phyloP scores from a whole-genome alignment of 2,113 vertebrate genomes.

The Colinus virginianus region DNA sequence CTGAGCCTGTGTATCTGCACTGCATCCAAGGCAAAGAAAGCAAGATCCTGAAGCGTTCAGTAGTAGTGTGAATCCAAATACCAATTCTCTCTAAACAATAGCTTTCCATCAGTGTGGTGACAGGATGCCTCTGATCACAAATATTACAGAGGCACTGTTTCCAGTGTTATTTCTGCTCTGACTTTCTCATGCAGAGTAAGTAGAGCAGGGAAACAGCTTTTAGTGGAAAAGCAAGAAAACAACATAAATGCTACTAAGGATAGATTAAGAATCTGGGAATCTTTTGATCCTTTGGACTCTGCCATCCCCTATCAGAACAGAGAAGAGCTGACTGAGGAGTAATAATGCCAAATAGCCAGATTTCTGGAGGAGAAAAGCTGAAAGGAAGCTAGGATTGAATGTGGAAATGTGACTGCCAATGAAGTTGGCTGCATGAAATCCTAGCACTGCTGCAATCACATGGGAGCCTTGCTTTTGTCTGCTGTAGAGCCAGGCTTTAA shows the following conservation, averaged over 20 bases:
- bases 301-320: neutral
- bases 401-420: neutral
- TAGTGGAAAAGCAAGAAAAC: conserved; percentile 47
- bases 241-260: conserved; percentile 27
- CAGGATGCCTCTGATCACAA: conserved; percentile 5
- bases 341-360: conserved; percentile 38
- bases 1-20: neutral
- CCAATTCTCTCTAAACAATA: neutral
- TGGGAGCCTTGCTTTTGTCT: neutral
- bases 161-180: conserved; percentile 13
- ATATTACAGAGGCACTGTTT: neutral
- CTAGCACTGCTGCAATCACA: neutral
- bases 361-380: conserved; percentile 14
- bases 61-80: neutral
- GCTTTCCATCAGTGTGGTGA: neutral
- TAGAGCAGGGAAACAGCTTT: conserved; percentile 54
- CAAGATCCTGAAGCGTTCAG: rapidly evolving
- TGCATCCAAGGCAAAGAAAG: neutral
- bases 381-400: conserved; percentile 9
- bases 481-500: neutral
- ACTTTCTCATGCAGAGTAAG: conserved; percentile 54
- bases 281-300: conserved; percentile 54
- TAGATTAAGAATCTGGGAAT: conserved; percentile 54
- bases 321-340: conserved; percentile 40
- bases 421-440: neutral